Evolutionary conservation across 2,113 vertebrate genomes (phyloP), one percentile per base, ranked within the genome.

Genomic region (Neodontobutis hainanensis): DNA sequence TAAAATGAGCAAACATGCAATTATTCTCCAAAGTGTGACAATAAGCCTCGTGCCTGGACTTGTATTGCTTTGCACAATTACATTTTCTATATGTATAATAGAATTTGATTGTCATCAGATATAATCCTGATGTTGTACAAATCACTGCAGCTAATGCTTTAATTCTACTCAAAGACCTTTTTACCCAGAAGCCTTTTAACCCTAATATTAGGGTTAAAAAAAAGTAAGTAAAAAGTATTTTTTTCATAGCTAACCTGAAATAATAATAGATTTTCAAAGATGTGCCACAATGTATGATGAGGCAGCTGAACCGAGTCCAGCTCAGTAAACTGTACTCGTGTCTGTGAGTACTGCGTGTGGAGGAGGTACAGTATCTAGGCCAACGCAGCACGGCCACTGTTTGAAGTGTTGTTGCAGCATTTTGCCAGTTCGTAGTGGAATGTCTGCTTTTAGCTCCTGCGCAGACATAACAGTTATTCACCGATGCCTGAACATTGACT

Each of bases 331-430:
- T 48, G 60, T 51, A 51, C 55, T 47, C 9, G 38, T 0, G 70
- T 55, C 14, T 57, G 36, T 4, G 52, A 66, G 65, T 49, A 65
- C 65, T 43, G 63, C 3, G 42, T 34, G 67, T 61, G 75, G 70
- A 68, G 82, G 70, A 53, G 62, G 55, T 60, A n/a, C 80, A 55
- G 78, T 77, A 88, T 82, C 68, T 86, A 85, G 85, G 86, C 76
- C 85, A 82, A 51, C 65, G 11, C 85, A 82, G 81, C 83, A 8
- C 45, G 81, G 42, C 71, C 63, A 67, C 75, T 5, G 69, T 86
- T 82, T 88, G 73, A 87, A 86, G 81, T 73, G 32, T 50, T 64
- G 35, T 52, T 61, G 67, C 65, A 75, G 67, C 65, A 59, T 51
- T 78, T 77, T 71, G 63, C 77, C 69, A 78, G 68, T 36, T 0